Evolutionary conservation across 2,113 vertebrate species (phyloP).

Genomic region (Eulacestoma nigropectus): DNA sequence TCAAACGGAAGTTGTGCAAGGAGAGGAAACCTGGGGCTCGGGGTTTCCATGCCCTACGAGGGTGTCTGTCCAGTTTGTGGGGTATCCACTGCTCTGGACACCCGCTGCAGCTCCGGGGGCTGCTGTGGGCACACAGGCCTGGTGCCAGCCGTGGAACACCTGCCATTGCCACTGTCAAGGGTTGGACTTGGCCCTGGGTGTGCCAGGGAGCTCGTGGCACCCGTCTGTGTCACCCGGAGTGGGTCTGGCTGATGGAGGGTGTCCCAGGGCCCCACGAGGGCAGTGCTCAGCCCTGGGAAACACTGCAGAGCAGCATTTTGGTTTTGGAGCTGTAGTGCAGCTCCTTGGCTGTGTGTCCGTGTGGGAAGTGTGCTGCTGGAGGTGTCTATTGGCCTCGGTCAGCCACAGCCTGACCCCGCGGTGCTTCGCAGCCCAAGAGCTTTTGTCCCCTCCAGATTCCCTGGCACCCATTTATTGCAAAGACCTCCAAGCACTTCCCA

Average conservation of each 20-base stretch:
- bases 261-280: accelerated
- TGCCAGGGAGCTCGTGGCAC: neutral
- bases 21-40: neutral
- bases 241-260: neutral
- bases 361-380: neutral
- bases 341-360: neutral
- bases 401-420: neutral
- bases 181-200: constrained; percentile 15
- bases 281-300: neutral
- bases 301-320: neutral
- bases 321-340: neutral
- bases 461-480: neutral
- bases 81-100: accelerated
- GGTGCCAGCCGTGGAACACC: neutral
- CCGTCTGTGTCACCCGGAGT: neutral
- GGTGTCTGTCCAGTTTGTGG: neutral
- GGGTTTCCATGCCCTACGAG: neutral
- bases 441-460: neutral
- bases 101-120: accelerated
- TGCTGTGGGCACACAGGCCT: neutral
- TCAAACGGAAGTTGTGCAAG: constrained; percentile 41
- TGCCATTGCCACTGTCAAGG: neutral
- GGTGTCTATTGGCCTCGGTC: accelerated
- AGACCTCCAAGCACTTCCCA: neutral
- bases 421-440: neutral